phyloP scores from a whole-genome alignment of 2,113 vertebrate species.

The Siniperca knerii region DNA sequence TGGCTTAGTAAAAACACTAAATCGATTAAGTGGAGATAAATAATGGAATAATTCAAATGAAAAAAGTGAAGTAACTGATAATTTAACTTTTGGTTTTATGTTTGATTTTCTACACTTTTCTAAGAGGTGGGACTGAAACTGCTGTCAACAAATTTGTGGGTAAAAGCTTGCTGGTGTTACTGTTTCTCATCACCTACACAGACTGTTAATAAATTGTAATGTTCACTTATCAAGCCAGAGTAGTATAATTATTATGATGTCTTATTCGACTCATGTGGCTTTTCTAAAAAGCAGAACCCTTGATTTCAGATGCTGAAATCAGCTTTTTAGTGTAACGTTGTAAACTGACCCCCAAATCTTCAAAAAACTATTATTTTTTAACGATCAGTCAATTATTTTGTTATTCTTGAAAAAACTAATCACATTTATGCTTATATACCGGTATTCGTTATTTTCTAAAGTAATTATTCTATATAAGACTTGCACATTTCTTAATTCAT shows the following conservation, averaged over 20 bases:
- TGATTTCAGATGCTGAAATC: background rate
- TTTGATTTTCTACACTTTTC: too few species aligned
- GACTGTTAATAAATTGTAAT: background rate
- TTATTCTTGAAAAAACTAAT: background rate
- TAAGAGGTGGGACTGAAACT: background rate
- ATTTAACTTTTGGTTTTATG: background rate
- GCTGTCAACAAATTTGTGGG: background rate
- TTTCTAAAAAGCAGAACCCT: background rate
- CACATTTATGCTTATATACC: background rate
- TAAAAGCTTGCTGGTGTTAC: background rate
- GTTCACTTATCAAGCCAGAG: background rate
- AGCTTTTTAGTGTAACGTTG: background rate
- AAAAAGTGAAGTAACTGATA: background rate
- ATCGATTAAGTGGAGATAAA: background rate
- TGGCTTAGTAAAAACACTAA: background rate
- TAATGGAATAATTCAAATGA: background rate
- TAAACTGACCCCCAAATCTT: background rate
- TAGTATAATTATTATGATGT: background rate
- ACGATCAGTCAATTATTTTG: background rate
- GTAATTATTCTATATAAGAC: background rate
- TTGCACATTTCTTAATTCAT: background rate
- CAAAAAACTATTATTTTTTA: background rate
- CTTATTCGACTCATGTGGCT: background rate
- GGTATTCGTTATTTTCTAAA: background rate
- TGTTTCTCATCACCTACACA: background rate